Evolutionary conservation across 2,797 vertebrate genomes (phyloP).

Genomic region (Manis javanica): DNA sequence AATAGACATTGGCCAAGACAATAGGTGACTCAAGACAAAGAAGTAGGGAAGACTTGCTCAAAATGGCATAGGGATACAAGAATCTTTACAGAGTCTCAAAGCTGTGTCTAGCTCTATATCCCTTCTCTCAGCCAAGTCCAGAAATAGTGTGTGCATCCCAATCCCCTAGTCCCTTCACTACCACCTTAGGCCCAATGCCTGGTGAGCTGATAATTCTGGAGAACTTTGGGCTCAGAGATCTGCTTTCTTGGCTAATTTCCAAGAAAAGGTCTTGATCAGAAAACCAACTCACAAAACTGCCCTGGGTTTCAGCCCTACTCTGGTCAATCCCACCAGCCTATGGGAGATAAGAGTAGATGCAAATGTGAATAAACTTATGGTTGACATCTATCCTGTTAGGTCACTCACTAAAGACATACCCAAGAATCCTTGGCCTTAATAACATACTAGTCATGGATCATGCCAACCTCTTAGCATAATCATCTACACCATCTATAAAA

Average conservation of each 20-base stretch:
- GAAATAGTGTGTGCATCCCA: background rate
- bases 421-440: background rate
- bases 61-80: background rate
- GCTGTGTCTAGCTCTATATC: background rate
- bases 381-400: background rate
- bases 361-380: background rate
- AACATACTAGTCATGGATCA: background rate
- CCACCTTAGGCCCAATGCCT: background rate
- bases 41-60: background rate
- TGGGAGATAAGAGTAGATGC: background rate
- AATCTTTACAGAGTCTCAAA: background rate
- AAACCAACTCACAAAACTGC: background rate
- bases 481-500: background rate
- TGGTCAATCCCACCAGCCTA: background rate
- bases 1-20: background rate
- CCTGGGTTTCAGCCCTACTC: background rate
- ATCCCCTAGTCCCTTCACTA: background rate
- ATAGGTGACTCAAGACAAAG: background rate
- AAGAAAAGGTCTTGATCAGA: background rate
- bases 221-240: background rate
- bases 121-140: background rate
- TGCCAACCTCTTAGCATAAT: background rate
- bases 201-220: background rate
- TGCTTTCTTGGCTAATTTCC: background rate
- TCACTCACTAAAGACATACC: background rate